These are phyloP conservation scores for Philypnodon macrostomus DNA, from an alignment of 2,797 vertebrate species.

Conservation along the genomic window DNA sequence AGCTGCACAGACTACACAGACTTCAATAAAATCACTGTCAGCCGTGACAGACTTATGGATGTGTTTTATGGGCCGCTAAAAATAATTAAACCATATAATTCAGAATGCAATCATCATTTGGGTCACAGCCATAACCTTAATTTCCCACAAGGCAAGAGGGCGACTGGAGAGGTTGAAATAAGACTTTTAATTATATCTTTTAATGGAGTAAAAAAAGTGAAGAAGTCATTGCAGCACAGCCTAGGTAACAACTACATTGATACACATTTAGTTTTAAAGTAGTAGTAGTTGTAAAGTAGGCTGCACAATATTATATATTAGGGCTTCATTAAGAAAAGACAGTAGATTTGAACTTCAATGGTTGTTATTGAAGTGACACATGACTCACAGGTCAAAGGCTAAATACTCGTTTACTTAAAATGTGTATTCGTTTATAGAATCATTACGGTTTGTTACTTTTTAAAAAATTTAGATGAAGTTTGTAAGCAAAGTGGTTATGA, in stretches of 20 bases:
- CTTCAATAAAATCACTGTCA: slow-evolving; percentile 53
- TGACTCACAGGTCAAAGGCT: too few relatives aligned
- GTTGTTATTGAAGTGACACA: too few relatives aligned
- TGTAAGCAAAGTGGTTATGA: too few relatives aligned
- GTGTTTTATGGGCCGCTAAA: slow-evolving; percentile 52
- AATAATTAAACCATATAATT: slow-evolving; percentile 48
- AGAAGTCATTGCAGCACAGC: background rate
- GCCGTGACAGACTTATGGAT: slow-evolving; percentile 42
- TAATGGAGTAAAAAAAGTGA: slow-evolving; percentile 4
- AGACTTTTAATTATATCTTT: slow-evolving; percentile 10
- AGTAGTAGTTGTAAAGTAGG: slow-evolving; percentile 4
- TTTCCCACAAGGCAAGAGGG: slow-evolving; percentile 18
- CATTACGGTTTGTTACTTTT: too few relatives aligned
- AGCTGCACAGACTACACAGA: slow-evolving; percentile 16
- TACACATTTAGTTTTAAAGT: slow-evolving; percentile 10
- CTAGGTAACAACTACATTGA: background rate
- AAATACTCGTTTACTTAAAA: too few relatives aligned
- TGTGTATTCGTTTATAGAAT: too few relatives aligned
- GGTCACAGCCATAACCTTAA: slow-evolving; percentile 32
- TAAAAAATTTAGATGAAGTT: too few relatives aligned
- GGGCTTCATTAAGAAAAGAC: too few relatives aligned
- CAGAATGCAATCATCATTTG: slow-evolving; percentile 45
- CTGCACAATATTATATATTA: too few relatives aligned
- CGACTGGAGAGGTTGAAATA: slow-evolving; percentile 12
- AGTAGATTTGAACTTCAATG: too few relatives aligned